These are phyloP conservation scores for Mycteria americana DNA, from an alignment of 2,797 vertebrate genomes.

Conservation along the genomic window DNA sequence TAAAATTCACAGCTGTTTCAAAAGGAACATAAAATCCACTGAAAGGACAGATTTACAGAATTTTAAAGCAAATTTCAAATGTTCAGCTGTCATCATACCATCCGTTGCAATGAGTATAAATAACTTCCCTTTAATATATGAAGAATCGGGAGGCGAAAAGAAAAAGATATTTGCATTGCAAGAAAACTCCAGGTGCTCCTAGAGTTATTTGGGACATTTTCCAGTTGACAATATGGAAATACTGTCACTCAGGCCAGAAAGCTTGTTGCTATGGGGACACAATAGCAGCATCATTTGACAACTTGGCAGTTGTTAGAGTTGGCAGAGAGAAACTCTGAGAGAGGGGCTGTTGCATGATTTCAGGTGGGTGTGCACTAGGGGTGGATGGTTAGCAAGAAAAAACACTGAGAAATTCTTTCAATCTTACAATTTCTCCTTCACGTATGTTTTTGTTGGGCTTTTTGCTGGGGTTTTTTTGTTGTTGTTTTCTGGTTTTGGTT, in stretches of 20 bases:
- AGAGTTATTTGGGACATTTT: constrained; percentile 73
- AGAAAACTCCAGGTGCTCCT: constrained; percentile 74
- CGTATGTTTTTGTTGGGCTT: neutral
- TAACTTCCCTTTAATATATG: constrained; percentile 66
- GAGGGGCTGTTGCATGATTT: constrained; percentile 21
- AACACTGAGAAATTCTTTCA: neutral
- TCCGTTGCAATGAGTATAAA: constrained; percentile 69
- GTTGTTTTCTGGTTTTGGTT: too few relatives aligned
- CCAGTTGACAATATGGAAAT: constrained; percentile 73
- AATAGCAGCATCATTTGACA: constrained; percentile 61
- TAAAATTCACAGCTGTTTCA: constrained; percentile 70
- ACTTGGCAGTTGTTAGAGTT: constrained; percentile 56
- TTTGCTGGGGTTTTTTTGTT: too few relatives aligned
- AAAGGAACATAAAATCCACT: constrained; percentile 63
- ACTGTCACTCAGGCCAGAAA: constrained; percentile 59
- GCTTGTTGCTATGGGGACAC: constrained; percentile 72
- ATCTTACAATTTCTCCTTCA: neutral
- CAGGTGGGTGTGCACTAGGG: constrained; percentile 24
- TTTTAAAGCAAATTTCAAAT: constrained; percentile 72
- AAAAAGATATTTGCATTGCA: constrained; percentile 59
- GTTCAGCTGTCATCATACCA: constrained; percentile 66
- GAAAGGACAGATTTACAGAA: constrained; percentile 71
- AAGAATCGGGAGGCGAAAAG: constrained; percentile 53
- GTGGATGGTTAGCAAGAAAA: neutral
- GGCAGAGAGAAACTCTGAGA: constrained; percentile 36